Percentiles rank a stretch among this genome's conserved stretches.
These are phyloP conservation scores for Phthorimaea operculella DNA, from an alignment of 1,140 invertebrate species.

Conservation along the genomic window DNA sequence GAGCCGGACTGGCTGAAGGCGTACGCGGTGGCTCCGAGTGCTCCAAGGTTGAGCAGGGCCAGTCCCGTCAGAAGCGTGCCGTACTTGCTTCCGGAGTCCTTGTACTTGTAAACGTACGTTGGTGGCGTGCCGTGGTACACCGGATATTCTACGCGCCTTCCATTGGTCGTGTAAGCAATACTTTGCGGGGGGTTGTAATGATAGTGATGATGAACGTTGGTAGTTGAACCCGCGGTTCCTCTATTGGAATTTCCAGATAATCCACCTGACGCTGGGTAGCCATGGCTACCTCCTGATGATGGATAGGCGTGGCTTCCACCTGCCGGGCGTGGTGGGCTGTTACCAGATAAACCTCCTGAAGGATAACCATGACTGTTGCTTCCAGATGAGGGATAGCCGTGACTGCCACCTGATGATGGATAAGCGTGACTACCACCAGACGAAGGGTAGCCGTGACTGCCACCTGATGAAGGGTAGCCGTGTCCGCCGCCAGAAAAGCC, in stretches of 20 bases:
- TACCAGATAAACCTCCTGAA: slow-evolving; percentile 33
- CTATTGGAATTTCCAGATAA: slow-evolving; percentile 25
- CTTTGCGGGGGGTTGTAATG: slow-evolving; percentile 52
- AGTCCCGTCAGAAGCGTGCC: slow-evolving; percentile 51
- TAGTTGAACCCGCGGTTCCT: slow-evolving; percentile 24
- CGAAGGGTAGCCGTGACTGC: slow-evolving; percentile 24
- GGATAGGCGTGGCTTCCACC: slow-evolving; percentile 27
- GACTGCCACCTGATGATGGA: slow-evolving; percentile 14
- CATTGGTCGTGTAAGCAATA: slow-evolving; percentile 41
- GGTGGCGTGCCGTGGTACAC: slow-evolving; percentile 51
- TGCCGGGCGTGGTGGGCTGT: neutral
- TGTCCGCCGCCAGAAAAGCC: slow-evolving; percentile 32
- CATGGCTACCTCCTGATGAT: slow-evolving; percentile 17
- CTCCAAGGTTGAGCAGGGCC: slow-evolving; percentile 53
- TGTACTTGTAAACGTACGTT: slow-evolving; percentile 56
- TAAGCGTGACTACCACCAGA: slow-evolving; percentile 10
- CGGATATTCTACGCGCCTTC: slow-evolving; percentile 37
- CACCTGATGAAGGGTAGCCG: slow-evolving; percentile 27
- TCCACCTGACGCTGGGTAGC: slow-evolving; percentile 31
- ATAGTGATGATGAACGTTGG: slow-evolving; percentile 45
- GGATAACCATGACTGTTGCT: slow-evolving; percentile 34
- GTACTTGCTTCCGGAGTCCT: slow-evolving; percentile 58
- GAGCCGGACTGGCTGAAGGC: slow-evolving; percentile 33
- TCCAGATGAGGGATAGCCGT: slow-evolving; percentile 27
- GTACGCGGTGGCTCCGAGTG: slow-evolving; percentile 41